Percentiles rank a stretch among this genome's conserved stretches.
Conservation (phyloP, 2,888 invertebrate species). For the Therioaphis trifolii region DNA sequence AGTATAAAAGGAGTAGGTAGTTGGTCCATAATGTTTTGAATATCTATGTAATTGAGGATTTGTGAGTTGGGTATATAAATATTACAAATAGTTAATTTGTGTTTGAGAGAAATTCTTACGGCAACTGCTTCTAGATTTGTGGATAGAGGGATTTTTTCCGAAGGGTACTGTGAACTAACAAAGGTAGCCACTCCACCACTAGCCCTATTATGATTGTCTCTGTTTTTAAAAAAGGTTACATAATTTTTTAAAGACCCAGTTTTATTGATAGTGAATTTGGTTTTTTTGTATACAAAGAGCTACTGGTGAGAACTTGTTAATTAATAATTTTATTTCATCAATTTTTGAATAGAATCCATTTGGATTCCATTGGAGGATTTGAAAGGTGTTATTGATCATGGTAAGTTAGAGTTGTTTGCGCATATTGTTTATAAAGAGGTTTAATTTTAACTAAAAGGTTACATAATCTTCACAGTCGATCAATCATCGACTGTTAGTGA, state of each 20-base stretch:
- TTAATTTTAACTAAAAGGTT: neutral
- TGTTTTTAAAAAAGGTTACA: too few relatives aligned
- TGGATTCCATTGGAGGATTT: slow-evolving; percentile 22
- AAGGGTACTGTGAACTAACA: too few relatives aligned
- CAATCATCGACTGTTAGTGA: neutral
- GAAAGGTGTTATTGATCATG: neutral
- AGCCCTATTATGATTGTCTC: too few relatives aligned
- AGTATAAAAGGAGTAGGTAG: neutral
- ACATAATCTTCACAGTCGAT: neutral
- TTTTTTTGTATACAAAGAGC: too few relatives aligned
- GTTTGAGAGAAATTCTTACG: neutral
- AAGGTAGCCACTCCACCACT: too few relatives aligned
- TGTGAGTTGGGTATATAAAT: neutral
- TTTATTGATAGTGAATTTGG: too few relatives aligned
- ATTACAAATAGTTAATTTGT: slow-evolving; percentile 21
- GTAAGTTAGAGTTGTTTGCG: neutral
- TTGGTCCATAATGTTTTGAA: slow-evolving; percentile 1
- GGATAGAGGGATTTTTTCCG: neutral
- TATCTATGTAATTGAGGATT: neutral
- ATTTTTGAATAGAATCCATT: too few relatives aligned
- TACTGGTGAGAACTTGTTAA: too few relatives aligned
- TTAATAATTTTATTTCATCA: too few relatives aligned
- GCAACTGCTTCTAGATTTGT: neutral
- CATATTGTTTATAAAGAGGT: neutral
- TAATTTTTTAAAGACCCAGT: too few relatives aligned